Evolutionary conservation across 2,797 vertebrate species (phyloP).

Genomic region (Sitta carolinensis): DNA sequence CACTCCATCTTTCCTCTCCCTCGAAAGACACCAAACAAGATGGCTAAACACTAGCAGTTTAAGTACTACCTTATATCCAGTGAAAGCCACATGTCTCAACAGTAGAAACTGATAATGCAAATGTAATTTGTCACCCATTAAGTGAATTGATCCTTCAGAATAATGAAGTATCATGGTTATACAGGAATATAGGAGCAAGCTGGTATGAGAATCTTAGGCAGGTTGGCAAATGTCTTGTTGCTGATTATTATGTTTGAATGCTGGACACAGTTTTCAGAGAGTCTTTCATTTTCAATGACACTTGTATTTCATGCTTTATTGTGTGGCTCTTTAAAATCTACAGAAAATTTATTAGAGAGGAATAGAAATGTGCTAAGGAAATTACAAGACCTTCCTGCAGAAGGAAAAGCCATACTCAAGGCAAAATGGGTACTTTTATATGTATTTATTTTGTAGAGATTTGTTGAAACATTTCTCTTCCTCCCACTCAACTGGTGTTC

Average conservation of each 20-base stretch:
- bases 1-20: not conserved
- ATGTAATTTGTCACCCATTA: not conserved
- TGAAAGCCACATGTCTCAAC: not conserved
- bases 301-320: not conserved
- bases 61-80: not conserved
- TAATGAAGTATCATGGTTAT: not conserved
- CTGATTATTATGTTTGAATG: not conserved
- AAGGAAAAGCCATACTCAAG: not conserved
- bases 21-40: not conserved
- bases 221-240: not conserved
- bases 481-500: conserved; percentile 55
- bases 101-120: not conserved
- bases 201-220: not conserved
- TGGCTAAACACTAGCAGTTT: not conserved
- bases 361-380: not conserved
- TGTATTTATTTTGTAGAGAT: conserved; percentile 33
- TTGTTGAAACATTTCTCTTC: conserved; percentile 39
- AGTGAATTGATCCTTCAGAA: not conserved
- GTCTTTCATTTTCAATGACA: not conserved
- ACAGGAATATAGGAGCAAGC: not conserved
- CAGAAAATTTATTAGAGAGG: not conserved
- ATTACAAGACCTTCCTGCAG: not conserved
- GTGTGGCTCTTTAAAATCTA: not conserved
- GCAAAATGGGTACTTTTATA: not conserved
- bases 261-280: not conserved